Percentiles rank a stretch among this genome's conserved stretches.
Conservation (phyloP, 2,797 vertebrate species). For the Petrocephalus sullivani region DNA sequence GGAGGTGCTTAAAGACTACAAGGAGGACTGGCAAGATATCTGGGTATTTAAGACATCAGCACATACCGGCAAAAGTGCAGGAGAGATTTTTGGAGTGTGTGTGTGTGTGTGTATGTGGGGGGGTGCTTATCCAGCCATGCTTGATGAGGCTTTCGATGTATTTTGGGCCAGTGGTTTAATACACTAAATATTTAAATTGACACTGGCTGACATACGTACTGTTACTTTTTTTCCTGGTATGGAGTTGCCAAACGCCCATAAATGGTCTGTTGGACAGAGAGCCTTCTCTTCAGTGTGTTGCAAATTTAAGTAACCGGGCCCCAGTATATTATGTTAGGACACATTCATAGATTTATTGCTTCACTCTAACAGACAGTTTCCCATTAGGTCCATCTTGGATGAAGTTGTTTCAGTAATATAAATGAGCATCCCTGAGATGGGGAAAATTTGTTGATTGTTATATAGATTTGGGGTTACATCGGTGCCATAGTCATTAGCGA, state of each 20-base stretch:
- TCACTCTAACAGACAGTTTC: too few species aligned
- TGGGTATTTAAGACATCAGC: neutral
- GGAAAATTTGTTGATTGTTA: too few species aligned
- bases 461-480: too few species aligned
- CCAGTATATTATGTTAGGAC: too few species aligned
- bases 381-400: too few species aligned
- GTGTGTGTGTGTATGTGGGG: neutral
- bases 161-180: neutral
- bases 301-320: too few species aligned
- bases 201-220: neutral
- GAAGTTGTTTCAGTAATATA: too few species aligned
- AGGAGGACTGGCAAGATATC: neutral
- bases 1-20: neutral
- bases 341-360: too few species aligned
- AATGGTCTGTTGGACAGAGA: too few species aligned
- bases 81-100: neutral
- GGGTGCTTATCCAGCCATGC: neutral
- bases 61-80: neutral
- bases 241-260: neutral
- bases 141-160: neutral
- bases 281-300: too few species aligned
- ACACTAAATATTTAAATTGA: neutral
- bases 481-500: too few species aligned
- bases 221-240: neutral
- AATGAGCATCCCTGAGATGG: too few species aligned